Percentiles rank a stretch among this genome's conserved stretches.
phyloP scores from a whole-genome alignment of 2,888 invertebrate genomes.

The Callinectes sapidus region DNA sequence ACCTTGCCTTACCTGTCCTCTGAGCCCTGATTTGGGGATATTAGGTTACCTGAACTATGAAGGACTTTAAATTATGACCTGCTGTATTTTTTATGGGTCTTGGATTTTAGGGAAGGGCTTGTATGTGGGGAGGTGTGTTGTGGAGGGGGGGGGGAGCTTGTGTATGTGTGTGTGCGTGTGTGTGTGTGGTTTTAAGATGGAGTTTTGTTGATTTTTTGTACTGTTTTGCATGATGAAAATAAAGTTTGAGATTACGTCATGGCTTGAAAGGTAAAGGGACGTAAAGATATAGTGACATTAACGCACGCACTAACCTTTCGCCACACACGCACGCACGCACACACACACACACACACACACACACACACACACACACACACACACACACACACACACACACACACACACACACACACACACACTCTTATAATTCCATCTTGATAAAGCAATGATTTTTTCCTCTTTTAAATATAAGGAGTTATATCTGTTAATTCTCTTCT shows the following conservation, averaged over 20 bases:
- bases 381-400: constrained; percentile 54
- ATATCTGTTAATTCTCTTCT: not conserved
- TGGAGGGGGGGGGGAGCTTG: constrained; percentile 11
- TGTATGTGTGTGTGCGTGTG: constrained; percentile 43
- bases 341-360: constrained; percentile 49
- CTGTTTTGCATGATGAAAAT: not conserved
- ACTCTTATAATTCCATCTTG: not conserved
- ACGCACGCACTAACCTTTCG: not conserved
- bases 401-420: constrained; percentile 48
- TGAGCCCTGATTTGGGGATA: not conserved
- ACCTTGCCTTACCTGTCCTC: not conserved
- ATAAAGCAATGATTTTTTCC: not conserved
- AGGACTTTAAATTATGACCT: not conserved
- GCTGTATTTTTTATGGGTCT: not conserved
- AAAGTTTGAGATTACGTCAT: not conserved
- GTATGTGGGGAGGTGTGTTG: constrained; percentile 28
- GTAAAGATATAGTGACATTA: not conserved
- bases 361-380: constrained; percentile 52
- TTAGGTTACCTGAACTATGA: not conserved
- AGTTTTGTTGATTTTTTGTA: not conserved
- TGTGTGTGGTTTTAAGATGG: not conserved
- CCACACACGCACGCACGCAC: constrained; percentile 39
- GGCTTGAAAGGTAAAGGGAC: not conserved
- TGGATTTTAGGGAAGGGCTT: not conserved
- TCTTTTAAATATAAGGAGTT: not conserved